Conservation (phyloP, 1,140 invertebrate genomes). For the Calliphora vicina region DNA sequence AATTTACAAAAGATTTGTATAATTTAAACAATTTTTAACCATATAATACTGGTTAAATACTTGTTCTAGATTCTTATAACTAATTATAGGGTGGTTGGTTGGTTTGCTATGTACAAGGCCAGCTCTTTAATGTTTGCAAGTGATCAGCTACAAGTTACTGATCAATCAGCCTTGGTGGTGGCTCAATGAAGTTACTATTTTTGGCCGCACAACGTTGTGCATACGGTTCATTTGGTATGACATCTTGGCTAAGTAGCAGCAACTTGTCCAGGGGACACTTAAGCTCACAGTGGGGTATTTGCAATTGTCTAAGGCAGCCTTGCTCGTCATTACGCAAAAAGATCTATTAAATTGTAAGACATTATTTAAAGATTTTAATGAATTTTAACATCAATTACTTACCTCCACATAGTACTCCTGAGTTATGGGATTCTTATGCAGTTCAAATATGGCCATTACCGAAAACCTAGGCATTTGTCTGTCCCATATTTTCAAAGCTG, state of each 20-base stretch:
- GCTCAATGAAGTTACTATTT: conserved; percentile 65
- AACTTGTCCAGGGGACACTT: conserved; percentile 70
- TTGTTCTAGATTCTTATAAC: not conserved
- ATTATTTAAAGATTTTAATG: not conserved
- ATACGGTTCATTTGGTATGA: conserved; percentile 67
- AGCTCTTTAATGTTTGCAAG: not conserved
- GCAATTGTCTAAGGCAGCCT: conserved; percentile 65
- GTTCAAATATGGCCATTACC: conserved; percentile 75
- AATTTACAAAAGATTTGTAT: not conserved
- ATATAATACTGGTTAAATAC: not conserved
- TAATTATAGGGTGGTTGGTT: not conserved
- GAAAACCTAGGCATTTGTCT: conserved; percentile 74
- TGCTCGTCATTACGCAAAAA: conserved; percentile 69
- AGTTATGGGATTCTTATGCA: conserved; percentile 68
- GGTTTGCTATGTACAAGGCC: not conserved
- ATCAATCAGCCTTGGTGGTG: conserved; percentile 50
- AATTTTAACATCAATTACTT: not conserved
- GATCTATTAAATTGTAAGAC: conserved; percentile 52
- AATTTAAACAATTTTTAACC: not conserved
- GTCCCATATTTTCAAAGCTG: conserved; percentile 76
- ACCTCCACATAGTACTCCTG: conserved; percentile 67
- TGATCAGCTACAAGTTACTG: not conserved
- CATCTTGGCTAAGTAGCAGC: conserved; percentile 65
- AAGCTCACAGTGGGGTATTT: conserved; percentile 69
- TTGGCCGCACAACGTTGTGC: conserved; percentile 67